Base-by-base conservation (phyloP, 2,113 vertebrate genomes). In the Fukomys damarensis region DNA sequence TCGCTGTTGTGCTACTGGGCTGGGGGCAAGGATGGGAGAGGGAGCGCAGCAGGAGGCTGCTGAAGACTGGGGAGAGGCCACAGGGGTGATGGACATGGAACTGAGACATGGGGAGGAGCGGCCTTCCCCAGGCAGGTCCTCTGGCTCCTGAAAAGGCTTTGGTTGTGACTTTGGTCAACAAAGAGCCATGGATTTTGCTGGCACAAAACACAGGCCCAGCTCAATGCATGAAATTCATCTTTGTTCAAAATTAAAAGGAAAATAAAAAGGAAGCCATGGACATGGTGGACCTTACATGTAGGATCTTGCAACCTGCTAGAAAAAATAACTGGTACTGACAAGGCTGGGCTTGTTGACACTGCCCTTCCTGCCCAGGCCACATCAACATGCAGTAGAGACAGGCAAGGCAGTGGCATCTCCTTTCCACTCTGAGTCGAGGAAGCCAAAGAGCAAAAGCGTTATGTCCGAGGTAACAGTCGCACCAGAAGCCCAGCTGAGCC, bases 211-310 rank as follows among this genome's bases (percentile, higher is more conserved):
- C 24, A 54, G 46, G 54, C n/a, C 30, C 32, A 28, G 41, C 22
- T 86, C 76, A 32, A 49, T 49, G 28, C 43, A 49, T 49, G 49
- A 52, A 66, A n/a, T 84, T 11, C 32, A 5, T 16, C 0, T 61
- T 83, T 87, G 61, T 90, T 95, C 32, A 85, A 7, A 63, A 49
- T 83, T 61, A 88, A 85, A 68, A 38, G 13, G 41, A 63, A 94
- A 76, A 28, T 20, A 6, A 59, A 38, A 70, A 84, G 59, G 61
- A 84, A 81, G 56, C 93, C 17, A 68, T 26, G 56, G 90, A 63
- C 26, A 93, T 30, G 1, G 85, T 74, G 46, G 49, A 8, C 86
- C 58, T 93, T 61, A 76, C 6, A 35, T 28, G 43, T 12, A 76
- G 72, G 41, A 46, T 46, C 41, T 46, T 66, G 6, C 7, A 22